Evolutionary conservation across 2,888 invertebrate genomes (phyloP), one percentile per base, ranked within the genome.

Genomic region (Corbicula japonica): DNA sequence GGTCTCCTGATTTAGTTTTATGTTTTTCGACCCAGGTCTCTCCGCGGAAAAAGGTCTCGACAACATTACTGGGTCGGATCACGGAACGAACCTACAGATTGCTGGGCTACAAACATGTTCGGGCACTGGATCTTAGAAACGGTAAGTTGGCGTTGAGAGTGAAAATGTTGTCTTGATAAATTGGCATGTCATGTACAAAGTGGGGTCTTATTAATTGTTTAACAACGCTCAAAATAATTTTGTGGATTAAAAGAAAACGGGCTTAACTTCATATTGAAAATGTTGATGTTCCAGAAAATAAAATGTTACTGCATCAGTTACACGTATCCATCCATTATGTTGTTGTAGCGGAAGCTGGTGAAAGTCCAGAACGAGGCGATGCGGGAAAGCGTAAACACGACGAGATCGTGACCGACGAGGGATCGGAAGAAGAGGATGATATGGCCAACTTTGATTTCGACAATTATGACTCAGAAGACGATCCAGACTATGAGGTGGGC

Each of bases 401-500:
- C 21, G 85, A 85, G 58, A 77, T 85, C 12, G 46, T 84, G 28
- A 80, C 86, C n/a, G 85, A 87, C 52, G 52, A 70, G 12, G 71
- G 72, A 0, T 79, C 80, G 0, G 80, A 65, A 12, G 52, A 69
- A 1, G 73, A 78, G n/a, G 80, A 84, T 10, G 82, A 84, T 52
- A 54, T 85, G 6, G 60, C 56, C 1, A 68, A 80, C 56, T 76
- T 87, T 70, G 85, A 87, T 68, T 63, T 84, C 26, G 83, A 87
- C 21, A 76, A 84, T 46, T 87, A 87, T 30, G 61, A 81, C 12
- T 86, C 86, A 26, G 85, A 82, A 4, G 86, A 87, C 3, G 87
- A 87, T 35, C 87, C 87, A 30, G 87, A 87, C 62, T 87, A 85
- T 46, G 83, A 86, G 81, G 87, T 86, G 6, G 26, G 52, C 8